phyloP scores from a whole-genome alignment of 2,888 invertebrate species.

The Rhagium mordax region DNA sequence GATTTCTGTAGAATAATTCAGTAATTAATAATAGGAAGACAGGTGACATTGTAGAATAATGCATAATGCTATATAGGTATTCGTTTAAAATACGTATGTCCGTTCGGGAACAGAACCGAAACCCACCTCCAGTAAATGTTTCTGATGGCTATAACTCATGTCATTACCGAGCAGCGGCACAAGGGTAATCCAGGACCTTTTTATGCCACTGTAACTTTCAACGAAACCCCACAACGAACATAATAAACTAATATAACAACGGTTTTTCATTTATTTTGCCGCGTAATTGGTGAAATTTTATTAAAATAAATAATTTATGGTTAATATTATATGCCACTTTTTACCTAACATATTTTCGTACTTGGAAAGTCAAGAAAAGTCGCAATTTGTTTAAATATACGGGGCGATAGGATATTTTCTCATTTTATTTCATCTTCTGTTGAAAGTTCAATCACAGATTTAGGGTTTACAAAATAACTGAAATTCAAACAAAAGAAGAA shows the following conservation, averaged over 20 bases:
- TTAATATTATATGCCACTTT: not conserved
- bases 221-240: conserved; percentile 53
- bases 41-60: conserved; percentile 58
- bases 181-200: conserved; percentile 60
- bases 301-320: conserved; percentile 12
- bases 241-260: conserved; percentile 41
- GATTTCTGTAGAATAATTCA: conserved; percentile 28
- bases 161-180: conserved; percentile 58
- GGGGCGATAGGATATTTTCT: not conserved
- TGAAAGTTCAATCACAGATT: too few species aligned
- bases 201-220: conserved; percentile 54
- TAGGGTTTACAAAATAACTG: too few species aligned
- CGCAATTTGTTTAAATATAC: not conserved
- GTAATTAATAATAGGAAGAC: conserved; percentile 54
- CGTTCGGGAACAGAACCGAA: conserved; percentile 51
- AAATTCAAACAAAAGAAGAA: too few species aligned
- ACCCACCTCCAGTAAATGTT: conserved; percentile 66
- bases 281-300: conserved; percentile 18
- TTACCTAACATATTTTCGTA: not conserved
- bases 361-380: not conserved
- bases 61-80: conserved; percentile 51
- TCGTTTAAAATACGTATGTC: conserved; percentile 55
- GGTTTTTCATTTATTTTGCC: conserved; percentile 40
- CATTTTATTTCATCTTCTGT: too few species aligned
- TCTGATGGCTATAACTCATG: conserved; percentile 69